phyloP scores from a whole-genome alignment of 2,113 vertebrate genomes.

The Oceanites oceanicus region DNA sequence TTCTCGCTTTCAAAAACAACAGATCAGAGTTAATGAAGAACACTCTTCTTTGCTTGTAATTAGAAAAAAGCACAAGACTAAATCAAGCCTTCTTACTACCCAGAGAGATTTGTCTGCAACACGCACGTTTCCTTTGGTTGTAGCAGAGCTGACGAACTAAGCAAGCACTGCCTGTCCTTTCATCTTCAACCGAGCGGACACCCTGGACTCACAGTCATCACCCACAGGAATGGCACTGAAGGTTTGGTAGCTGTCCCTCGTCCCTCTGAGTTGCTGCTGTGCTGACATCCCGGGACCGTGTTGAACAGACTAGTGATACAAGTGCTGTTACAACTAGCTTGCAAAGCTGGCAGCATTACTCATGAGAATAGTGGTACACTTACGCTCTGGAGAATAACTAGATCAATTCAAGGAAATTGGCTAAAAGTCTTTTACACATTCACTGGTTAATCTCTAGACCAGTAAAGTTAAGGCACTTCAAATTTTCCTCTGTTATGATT shows the following conservation, averaged over 20 bases:
- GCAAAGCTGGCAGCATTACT: background rate
- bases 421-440: background rate
- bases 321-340: background rate
- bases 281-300: rapidly evolving
- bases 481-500: background rate
- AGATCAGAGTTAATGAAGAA: background rate
- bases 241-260: background rate
- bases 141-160: background rate
- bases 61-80: background rate
- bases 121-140: background rate
- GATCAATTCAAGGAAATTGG: background rate
- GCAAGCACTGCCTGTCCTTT: background rate
- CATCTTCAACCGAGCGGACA: rapidly evolving
- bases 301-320: background rate
- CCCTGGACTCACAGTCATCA: background rate
- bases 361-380: background rate
- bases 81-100: background rate
- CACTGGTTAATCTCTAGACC: background rate
- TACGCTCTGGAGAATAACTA: background rate
- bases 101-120: background rate
- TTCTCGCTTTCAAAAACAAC: background rate
- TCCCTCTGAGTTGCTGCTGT: background rate
- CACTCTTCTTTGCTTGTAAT: background rate
- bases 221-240: background rate
- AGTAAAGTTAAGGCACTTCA: background rate